phyloP scores from a whole-genome alignment of 1,140 invertebrate species.

The Diachasmimorpha longicaudata region DNA sequence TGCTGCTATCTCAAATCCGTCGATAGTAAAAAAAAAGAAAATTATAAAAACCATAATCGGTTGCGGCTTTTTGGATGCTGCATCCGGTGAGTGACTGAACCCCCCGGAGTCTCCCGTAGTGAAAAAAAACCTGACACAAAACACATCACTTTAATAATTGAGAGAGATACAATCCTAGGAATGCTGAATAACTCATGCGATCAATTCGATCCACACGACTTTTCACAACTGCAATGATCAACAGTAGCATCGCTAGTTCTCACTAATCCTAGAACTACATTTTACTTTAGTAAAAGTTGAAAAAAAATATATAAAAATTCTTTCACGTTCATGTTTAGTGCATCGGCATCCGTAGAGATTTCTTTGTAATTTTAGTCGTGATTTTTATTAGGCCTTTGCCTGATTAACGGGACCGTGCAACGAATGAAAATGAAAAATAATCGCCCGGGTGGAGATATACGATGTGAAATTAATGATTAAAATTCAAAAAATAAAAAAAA shows the following conservation, averaged over 20 bases:
- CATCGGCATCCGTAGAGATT: constrained; percentile 34
- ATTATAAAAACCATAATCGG: constrained; percentile 46
- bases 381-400: background rate
- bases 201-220: background rate
- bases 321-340: constrained; percentile 13
- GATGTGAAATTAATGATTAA: constrained; percentile 8
- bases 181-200: constrained; percentile 17
- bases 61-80: constrained; percentile 62
- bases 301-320: constrained; percentile 1
- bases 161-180: constrained; percentile 11
- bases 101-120: constrained; percentile 54
- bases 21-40: constrained; percentile 54
- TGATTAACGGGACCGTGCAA: constrained; percentile 31
- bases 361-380: constrained; percentile 25
- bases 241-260: constrained; percentile 15
- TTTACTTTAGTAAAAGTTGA: constrained; percentile 11
- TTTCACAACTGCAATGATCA: constrained; percentile 11
- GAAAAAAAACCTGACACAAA: constrained; percentile 41
- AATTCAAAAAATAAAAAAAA: background rate
- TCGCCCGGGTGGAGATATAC: constrained; percentile 17
- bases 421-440: constrained; percentile 16
- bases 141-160: constrained; percentile 21
- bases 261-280: background rate
- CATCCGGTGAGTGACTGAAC: constrained; percentile 61
- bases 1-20: constrained; percentile 51